Evolutionary conservation across 92 coral and sea anemone genomes (phyloP).

Genomic region (Epizoanthus stellaris): DNA sequence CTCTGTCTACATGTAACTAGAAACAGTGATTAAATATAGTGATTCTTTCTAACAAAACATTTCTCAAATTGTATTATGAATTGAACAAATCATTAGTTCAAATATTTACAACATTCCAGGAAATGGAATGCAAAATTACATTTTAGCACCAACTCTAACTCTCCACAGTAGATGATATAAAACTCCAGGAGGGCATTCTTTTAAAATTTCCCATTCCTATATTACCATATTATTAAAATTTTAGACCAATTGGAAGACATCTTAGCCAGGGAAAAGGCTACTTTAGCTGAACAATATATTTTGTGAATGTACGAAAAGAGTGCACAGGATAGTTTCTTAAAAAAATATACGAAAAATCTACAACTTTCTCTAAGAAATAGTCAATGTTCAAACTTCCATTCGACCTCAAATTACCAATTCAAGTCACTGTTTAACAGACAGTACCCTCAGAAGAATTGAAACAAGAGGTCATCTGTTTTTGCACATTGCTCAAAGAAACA

Average conservation of each 20-base stretch:
- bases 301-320: no score
- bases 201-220: conserved; percentile 27
- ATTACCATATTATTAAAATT: neutral
- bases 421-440: no score
- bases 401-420: no score
- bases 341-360: no score
- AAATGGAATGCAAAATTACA: conserved; percentile 18
- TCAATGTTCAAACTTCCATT: no score
- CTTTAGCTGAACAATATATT: neutral
- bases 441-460: no score
- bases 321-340: no score
- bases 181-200: conserved; percentile 8
- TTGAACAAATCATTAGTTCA: neutral
- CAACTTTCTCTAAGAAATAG: no score
- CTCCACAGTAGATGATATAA: conserved; percentile 6
- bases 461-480: no score
- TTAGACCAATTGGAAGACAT: neutral
- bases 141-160: neutral
- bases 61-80: neutral
- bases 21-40: neutral
- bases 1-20: neutral
- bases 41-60: neutral
- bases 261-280: conserved; percentile 13
- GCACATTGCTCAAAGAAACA: no score
- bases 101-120: conserved; percentile 14